A percentile compares a stretch with the other conserved stretches of the same genome.
These are phyloP conservation scores for Talpa occidentalis DNA, from an alignment of 2,113 vertebrate species.

Conservation along the genomic window DNA sequence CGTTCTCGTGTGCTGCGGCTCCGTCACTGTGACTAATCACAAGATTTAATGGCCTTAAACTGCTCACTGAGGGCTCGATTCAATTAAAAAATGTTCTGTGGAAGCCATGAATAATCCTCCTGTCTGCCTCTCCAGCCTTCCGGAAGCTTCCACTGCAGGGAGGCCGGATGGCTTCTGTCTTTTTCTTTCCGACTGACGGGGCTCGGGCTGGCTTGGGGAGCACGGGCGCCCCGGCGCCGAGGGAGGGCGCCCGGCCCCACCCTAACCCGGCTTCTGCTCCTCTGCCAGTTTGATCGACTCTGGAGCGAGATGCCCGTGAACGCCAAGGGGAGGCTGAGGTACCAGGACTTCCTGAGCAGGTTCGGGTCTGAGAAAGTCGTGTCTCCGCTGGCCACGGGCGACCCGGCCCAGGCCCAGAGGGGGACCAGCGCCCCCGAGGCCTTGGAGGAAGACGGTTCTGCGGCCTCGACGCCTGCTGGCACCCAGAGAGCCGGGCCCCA, in stretches of 20 bases:
- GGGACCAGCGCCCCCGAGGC: neutral
- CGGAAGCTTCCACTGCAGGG: neutral
- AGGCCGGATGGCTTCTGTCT: neutral
- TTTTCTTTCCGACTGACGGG: neutral
- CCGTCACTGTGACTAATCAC: conserved; percentile 72
- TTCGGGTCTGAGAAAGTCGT: conserved; percentile 54
- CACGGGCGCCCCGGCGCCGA: rapidly evolving
- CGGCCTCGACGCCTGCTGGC: neutral
- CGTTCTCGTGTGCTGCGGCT: conserved; percentile 6
- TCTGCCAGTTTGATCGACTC: conserved; percentile 86
- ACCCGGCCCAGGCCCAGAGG: neutral
- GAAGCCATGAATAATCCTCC: conserved; percentile 58
- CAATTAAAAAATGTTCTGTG: conserved; percentile 76
- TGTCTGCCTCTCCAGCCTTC: conserved; percentile 25
- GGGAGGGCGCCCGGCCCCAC: neutral
- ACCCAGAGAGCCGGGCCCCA: conserved; percentile 54
- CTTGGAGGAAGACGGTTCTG: rapidly evolving
- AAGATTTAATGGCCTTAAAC: conserved; percentile 69
- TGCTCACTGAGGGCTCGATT: conserved; percentile 73
- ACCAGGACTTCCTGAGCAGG: conserved; percentile 83
- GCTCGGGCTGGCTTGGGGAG: neutral
- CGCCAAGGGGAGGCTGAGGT: conserved; percentile 78
- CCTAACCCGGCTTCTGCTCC: neutral
- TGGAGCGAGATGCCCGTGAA: conserved; percentile 84
- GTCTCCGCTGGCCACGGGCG: rapidly evolving